These are phyloP conservation scores for Pangasius macronema DNA, from an alignment of 2,797 vertebrate species.

Conservation along the genomic window DNA sequence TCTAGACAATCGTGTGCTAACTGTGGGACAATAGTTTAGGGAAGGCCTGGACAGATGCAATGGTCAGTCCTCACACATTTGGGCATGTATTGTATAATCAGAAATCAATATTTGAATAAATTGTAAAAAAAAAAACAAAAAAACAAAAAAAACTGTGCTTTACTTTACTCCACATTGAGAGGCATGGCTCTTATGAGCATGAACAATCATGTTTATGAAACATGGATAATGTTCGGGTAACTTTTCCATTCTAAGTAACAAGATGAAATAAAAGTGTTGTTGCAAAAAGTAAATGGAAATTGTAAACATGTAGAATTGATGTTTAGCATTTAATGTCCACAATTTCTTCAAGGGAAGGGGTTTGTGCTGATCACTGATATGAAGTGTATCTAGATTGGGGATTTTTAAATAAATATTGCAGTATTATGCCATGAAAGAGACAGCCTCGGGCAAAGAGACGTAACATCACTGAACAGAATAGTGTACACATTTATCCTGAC, in stretches of 20 bases:
- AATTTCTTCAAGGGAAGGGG: background rate
- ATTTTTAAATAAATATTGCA: background rate
- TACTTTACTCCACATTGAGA: background rate
- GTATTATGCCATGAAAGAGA: background rate
- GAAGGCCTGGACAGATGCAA: background rate
- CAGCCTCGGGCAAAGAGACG: background rate
- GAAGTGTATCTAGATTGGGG: background rate
- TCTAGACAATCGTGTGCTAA: background rate
- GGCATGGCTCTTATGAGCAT: background rate
- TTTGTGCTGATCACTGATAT: background rate
- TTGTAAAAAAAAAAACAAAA: no score
- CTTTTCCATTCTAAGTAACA: background rate
- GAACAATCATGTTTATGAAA: background rate
- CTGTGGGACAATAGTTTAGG: background rate
- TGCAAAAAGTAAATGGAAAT: background rate
- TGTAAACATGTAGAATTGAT: background rate
- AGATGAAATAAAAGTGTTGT: background rate
- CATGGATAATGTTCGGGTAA: background rate
- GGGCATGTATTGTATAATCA: background rate
- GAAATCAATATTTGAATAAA: background rate
- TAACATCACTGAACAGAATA: conserved; percentile 7
- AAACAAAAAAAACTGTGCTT: no score
- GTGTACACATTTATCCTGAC: conserved; percentile 1
- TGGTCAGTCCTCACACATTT: background rate
- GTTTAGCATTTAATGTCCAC: background rate